Base-by-base conservation (phyloP, 2,113 vertebrate genomes). In the Trochalopteron elliotii region DNA sequence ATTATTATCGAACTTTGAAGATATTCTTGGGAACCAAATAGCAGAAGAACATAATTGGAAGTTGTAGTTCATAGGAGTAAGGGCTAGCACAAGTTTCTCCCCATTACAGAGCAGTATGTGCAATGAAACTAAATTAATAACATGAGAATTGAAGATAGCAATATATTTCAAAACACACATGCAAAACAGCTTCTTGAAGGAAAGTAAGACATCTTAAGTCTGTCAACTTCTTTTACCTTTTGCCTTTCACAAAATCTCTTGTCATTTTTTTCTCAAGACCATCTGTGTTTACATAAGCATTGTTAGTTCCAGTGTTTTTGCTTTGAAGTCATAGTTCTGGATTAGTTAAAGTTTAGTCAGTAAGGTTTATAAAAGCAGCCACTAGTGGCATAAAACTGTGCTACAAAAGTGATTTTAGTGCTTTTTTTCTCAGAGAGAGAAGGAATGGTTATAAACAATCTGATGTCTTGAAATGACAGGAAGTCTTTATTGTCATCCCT, bases 1-100 rank as follows among this genome's bases (percentile, higher is more conserved):
- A 97, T 98, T 97, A 95, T 92, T 87, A 82, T 96, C 88, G 95
- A 97, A 97, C 78, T 95, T 95, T 67, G 95, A 97, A 95, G 87
- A 94, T 82, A 69, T 87, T 89, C 23, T 59, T 90, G 76, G 72
- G 23, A 93, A 63, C 68, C 81, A 94, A 94, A 97, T 59, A 97
- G 57, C 69, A 90, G 49, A 95, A 93, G 83, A 95, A 89, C 12
- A 25, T 69, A 94, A 89, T 2, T 75, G 71, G 40, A 35, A 88
- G 40, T 95, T 95, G 81, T 79, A 87, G 77, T 89, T 82, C 86
- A 89, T 59, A 97, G 74, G 28, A 52, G 35, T 49, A 67, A 92
- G 63, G 93, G 67, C 81, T 95, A 96, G 85, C n/a, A 89, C 31
- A 93, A 70, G 57, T 83, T 96, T 64, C 49, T 94, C 35, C 56